Evolutionary conservation across 2,888 invertebrate species (phyloP), one percentile per base, ranked within the genome.

Genomic region (Tanaodytes sp.): DNA sequence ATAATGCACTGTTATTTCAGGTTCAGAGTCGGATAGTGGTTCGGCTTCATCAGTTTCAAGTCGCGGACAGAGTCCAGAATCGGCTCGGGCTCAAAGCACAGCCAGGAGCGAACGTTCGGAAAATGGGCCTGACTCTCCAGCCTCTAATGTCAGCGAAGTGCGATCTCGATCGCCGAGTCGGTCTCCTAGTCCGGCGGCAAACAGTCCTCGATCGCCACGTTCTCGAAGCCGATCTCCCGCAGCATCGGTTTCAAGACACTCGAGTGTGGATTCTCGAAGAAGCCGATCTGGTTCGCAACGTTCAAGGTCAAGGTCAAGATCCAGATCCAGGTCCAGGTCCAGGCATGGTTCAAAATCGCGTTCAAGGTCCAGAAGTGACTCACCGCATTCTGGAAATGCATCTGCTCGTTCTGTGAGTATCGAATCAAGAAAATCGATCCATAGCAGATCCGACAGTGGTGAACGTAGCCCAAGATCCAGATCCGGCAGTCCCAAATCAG

Each of bases 21-120:
- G 85, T 54, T 87, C 87, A 3, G 87, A 86, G 9, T 88, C 88
- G 1, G 88, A 87, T 30, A 85, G 85, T 75, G 86, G 84, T n/a
- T 86, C 87, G 1, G 85, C 79, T 2, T 82, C 82, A 0, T 80
- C 81, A 5, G 77, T 77, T 52, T 83, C 82, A 9, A 87, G 87
- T 75, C 81, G 85, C 8, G 87, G 87, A 71, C 81, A 76, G 2
- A 85, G 85, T 72, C 86, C 86, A 2, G 82, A 85, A 18, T 83
- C 80, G 45, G 85, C 84, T 1, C 85, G 85, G 1, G 84, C 82
- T 8, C 85, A 86, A 9, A 85, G 85, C 9, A 81, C 74, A 8
- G 72, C 73, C 1, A 66, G 77, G 58, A 79, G 75, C 16, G 77
- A 79, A 2, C 76, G 74, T 36, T 81, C 81, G 0, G 79, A 79